Percentiles rank a stretch among this genome's conserved stretches.
Conservation (phyloP, 2,888 invertebrate species). For the Diarsia dahlii region DNA sequence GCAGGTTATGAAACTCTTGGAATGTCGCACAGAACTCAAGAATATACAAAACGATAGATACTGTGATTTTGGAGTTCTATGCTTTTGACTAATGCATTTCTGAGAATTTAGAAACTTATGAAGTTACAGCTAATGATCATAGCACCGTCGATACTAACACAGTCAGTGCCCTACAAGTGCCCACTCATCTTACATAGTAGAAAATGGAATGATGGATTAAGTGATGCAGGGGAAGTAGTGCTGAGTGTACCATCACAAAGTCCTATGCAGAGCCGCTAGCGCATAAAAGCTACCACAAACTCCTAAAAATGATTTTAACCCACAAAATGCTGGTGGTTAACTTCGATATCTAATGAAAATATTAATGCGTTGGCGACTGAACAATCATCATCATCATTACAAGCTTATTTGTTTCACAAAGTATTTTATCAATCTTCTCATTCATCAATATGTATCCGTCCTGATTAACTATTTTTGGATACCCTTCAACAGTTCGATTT, state of each 20-base stretch:
- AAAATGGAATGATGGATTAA: background rate
- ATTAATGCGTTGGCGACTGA: no score
- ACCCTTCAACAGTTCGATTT: background rate
- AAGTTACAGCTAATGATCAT: background rate
- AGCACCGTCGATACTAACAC: background rate
- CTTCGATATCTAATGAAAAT: no score
- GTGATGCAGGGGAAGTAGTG: background rate
- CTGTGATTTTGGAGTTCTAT: background rate
- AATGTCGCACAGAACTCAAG: background rate
- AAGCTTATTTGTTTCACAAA: background rate
- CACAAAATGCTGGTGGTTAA: no score
- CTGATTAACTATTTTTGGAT: background rate
- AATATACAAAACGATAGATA: background rate
- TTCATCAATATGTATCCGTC: background rate
- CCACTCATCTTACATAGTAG: background rate
- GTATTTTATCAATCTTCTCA: background rate
- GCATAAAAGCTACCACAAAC: no score
- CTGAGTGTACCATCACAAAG: background rate
- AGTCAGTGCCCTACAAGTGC: background rate
- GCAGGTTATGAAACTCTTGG: conserved; percentile 69
- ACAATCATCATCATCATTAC: no score
- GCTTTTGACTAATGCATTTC: background rate
- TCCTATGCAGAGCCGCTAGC: background rate
- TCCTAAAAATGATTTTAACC: no score
- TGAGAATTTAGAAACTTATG: background rate